Conservation (phyloP, 2,888 invertebrate species). For the Diadegma fenestrale region DNA sequence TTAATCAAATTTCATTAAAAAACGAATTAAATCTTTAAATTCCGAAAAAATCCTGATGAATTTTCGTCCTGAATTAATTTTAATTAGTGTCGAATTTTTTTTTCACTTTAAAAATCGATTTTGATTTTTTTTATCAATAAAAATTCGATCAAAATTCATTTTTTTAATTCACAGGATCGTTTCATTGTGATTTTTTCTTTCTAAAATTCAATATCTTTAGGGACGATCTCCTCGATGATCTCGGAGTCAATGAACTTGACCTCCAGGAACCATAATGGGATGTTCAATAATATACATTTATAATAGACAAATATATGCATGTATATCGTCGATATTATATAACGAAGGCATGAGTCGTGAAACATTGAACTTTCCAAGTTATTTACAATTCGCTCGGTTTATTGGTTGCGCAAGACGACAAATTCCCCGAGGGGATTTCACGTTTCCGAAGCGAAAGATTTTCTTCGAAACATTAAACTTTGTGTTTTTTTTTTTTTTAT, state of each 20-base stretch:
- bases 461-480: constrained; percentile 26
- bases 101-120: background rate
- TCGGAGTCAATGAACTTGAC: constrained; percentile 76
- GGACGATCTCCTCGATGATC: background rate
- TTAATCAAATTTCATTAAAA: background rate
- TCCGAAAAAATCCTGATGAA: background rate
- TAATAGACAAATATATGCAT: constrained; percentile 14
- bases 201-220: background rate
- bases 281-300: background rate
- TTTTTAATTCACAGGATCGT: background rate
- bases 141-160: background rate
- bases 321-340: background rate
- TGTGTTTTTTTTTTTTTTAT: background rate
- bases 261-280: constrained; percentile 71
- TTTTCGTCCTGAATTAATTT: background rate
- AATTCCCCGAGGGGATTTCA: constrained; percentile 27
- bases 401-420: constrained; percentile 29
- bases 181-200: background rate
- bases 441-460: constrained; percentile 16
- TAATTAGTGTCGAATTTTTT: background rate
- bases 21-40: background rate
- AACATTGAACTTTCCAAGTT: constrained; percentile 39
- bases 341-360: constrained; percentile 4
- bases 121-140: background rate
- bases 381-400: constrained; percentile 14